Conservation (phyloP, 2,888 invertebrate genomes). For the Linnaemya tessellans region DNA sequence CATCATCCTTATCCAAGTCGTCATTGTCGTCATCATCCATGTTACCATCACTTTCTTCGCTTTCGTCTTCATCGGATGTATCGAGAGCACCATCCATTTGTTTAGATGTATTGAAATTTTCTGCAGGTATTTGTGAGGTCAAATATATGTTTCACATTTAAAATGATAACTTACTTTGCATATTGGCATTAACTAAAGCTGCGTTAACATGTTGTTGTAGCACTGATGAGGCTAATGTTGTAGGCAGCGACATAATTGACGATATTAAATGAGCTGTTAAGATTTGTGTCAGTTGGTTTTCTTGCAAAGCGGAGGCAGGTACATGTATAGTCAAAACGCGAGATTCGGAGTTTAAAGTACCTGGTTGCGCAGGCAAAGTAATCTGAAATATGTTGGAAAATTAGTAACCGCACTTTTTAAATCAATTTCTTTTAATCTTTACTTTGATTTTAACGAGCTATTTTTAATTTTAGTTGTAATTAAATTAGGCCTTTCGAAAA, state of each 20-base stretch:
- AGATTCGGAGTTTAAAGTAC: conserved; percentile 87
- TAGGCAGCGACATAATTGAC: conserved; percentile 94
- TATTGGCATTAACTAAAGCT: conserved; percentile 86
- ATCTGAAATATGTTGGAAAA: conserved; percentile 84
- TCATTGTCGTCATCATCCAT: conserved; percentile 90
- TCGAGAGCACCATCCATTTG: conserved; percentile 88
- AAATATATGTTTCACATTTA: background rate
- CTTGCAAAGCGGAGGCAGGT: conserved; percentile 92
- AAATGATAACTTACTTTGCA: conserved; percentile 79
- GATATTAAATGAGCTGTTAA: conserved; percentile 94
- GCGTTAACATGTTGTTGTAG: conserved; percentile 95
- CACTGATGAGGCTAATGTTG: conserved; percentile 90
- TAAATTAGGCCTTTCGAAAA: too few relatives aligned
- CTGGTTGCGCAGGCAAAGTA: conserved; percentile 89
- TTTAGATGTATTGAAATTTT: conserved; percentile 81
- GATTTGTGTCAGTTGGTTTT: conserved; percentile 87
- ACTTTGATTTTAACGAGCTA: too few relatives aligned
- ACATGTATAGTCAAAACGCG: conserved; percentile 95
- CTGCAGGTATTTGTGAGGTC: conserved; percentile 71
- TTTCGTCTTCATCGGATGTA: conserved; percentile 90
- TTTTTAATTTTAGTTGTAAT: too few relatives aligned
- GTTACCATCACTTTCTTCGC: conserved; percentile 89
- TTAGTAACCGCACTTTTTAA: too few relatives aligned
- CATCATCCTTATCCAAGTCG: conserved; percentile 87
- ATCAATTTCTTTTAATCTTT: too few relatives aligned